phyloP scores from a whole-genome alignment of 2,888 invertebrate genomes.

The Ceriagrion tenellum region DNA sequence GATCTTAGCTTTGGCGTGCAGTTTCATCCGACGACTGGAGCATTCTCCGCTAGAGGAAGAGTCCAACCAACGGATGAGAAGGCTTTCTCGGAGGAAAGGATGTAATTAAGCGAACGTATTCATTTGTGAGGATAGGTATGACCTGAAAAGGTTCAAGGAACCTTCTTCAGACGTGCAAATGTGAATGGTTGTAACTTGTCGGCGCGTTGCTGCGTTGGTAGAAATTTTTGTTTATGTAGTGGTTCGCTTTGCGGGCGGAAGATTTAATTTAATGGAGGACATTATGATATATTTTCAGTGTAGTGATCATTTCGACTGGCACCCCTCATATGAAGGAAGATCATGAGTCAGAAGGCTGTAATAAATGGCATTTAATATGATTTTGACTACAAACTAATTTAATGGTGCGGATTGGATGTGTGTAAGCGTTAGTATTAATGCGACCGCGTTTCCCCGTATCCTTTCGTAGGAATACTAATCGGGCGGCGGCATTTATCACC shows the following conservation, averaged over 20 bases:
- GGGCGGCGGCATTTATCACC: conserved; percentile 27
- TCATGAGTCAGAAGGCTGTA: not conserved
- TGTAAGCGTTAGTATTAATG: conserved; percentile 29
- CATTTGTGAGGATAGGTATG: no score
- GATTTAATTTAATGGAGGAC: not conserved
- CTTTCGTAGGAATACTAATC: conserved; percentile 55
- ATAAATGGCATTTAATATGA: conserved; percentile 48
- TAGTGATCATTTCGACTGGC: not conserved
- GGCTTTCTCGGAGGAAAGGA: no score
- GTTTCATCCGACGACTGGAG: no score
- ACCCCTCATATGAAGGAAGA: not conserved
- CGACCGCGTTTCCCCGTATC: conserved; percentile 42
- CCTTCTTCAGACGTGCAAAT: not conserved
- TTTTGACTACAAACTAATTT: conserved; percentile 64
- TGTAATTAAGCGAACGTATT: no score
- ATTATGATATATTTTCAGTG: not conserved
- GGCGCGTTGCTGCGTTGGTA: not conserved
- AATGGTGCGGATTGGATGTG: conserved; percentile 37
- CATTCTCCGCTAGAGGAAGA: no score
- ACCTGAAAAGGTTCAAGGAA: not conserved
- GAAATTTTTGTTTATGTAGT: not conserved
- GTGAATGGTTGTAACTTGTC: not conserved
- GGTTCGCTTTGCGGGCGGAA: not conserved
- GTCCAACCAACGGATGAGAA: no score
- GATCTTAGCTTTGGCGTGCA: no score